Percentiles rank a stretch among this genome's conserved stretches.
These are phyloP conservation scores for Oligia latruncula DNA, from an alignment of 2,888 invertebrate species.

Conservation along the genomic window DNA sequence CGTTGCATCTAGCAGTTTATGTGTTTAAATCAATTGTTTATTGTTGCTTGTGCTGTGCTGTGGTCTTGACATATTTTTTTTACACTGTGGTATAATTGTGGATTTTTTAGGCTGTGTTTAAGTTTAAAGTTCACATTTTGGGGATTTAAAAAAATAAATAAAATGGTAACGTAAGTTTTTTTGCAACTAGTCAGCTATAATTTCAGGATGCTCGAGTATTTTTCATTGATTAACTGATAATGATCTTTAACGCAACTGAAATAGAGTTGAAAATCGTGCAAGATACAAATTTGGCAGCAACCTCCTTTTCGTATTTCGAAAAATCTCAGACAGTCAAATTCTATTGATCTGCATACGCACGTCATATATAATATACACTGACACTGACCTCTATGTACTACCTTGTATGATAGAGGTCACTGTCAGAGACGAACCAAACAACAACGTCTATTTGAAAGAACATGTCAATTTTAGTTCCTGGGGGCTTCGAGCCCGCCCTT, in stretches of 20 bases:
- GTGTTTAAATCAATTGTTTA: conserved; percentile 30
- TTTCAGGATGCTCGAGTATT: neutral
- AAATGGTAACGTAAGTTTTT: conserved; percentile 1
- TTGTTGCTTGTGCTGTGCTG: conserved; percentile 2
- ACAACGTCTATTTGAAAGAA: no score
- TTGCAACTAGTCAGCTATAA: neutral
- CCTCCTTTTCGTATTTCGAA: neutral
- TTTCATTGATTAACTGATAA: neutral
- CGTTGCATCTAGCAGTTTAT: conserved; percentile 26
- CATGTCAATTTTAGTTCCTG: no score
- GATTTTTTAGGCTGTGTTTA: neutral
- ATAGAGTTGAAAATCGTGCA: neutral
- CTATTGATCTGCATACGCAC: neutral
- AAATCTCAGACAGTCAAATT: neutral
- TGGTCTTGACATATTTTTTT: neutral
- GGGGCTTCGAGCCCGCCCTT: no score
- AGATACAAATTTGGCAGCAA: neutral
- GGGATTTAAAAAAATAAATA: no score
- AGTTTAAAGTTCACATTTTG: neutral
- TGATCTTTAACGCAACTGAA: neutral
- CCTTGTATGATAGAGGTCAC: no score
- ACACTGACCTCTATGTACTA: no score
- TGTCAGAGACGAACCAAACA: no score
- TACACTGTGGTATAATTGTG: neutral
- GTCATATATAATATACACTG: neutral